Evolutionary conservation across 2,797 vertebrate species (phyloP), one percentile per base, ranked within the genome.

Genomic region (Myotis pilosus): DNA sequence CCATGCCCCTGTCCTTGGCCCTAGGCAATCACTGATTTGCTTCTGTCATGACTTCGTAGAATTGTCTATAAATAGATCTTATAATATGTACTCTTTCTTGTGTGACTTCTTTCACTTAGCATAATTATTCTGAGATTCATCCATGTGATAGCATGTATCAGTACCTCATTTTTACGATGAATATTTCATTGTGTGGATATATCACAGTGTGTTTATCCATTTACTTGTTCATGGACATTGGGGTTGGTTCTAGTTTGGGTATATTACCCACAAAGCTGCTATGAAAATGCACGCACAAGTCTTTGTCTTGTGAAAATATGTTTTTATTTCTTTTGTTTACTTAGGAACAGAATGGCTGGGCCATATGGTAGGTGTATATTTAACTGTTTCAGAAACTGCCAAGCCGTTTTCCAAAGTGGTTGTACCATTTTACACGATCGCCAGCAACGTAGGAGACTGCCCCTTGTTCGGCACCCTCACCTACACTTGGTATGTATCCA

Each of bases 81-180:
- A 20, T 9, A 47, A 8, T 44, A 23, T 44, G 23, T 28, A 10
- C 9, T 84, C 13, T 68, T 92, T 69, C 20, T 57, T 80, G 20
- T 86, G 30, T 87, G 79, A 10, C 38, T 92, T 87, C 60, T 90
- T 95, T 66, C 28, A 76, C 16, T 91, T 47, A 80, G 68, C 17
- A n/a, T 49, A 53, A 57, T 88, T 81, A 47, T 92, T 83, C 74
- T 81, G 71, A 94, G 66, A 92, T 82, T 94, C 33, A 68, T 38
- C 28, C 3, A 17, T 60, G 25, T 82, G 71, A 22, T 41, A 51
- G 15, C 51, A 11, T 64, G 2, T 71, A 53, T 64, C 44, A 71
- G n/a, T n/a, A 57, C 12, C 30, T 47, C 12, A 44, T 93, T 71
- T 94, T 71, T 53, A 22, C 13, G 7, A 12, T 7, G 12, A 82